Conservation (phyloP, 2,888 invertebrate species). For the Lydus trimaculatus region DNA sequence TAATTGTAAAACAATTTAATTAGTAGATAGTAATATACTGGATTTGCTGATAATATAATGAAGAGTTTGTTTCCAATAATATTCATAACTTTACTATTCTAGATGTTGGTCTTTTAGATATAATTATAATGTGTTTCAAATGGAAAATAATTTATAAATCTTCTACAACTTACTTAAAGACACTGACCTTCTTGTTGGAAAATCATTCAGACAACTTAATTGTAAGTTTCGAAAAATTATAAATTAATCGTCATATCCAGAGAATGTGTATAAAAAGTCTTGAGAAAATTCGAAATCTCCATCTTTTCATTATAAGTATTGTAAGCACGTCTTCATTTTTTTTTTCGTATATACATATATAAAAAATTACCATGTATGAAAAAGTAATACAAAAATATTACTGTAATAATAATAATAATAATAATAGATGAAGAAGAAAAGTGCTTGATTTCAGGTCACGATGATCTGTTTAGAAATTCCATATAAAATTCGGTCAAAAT, state of each 20-base stretch:
- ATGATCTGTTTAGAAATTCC: slow-evolving; percentile 5
- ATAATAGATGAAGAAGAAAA: background rate
- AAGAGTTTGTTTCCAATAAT: background rate
- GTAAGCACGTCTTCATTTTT: background rate
- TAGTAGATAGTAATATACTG: background rate
- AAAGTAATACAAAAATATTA: slow-evolving; percentile 9
- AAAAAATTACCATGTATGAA: background rate
- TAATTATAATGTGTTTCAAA: no score
- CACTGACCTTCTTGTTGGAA: background rate
- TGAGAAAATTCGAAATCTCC: background rate
- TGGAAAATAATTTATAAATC: background rate
- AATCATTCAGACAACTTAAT: background rate
- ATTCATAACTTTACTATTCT: no score
- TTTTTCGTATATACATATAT: background rate
- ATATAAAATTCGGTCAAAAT: background rate
- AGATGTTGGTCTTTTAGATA: no score
- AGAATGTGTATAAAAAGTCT: background rate
- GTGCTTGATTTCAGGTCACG: slow-evolving; percentile 7
- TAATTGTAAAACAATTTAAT: background rate
- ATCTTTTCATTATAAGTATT: background rate
- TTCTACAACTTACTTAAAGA: background rate
- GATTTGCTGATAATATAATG: background rate
- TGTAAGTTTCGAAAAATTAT: slow-evolving; percentile 23
- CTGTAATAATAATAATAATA: background rate
- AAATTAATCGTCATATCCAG: slow-evolving; percentile 27